Base-by-base conservation (phyloP, 2,113 vertebrate genomes). In the Serilophus lunatus region DNA sequence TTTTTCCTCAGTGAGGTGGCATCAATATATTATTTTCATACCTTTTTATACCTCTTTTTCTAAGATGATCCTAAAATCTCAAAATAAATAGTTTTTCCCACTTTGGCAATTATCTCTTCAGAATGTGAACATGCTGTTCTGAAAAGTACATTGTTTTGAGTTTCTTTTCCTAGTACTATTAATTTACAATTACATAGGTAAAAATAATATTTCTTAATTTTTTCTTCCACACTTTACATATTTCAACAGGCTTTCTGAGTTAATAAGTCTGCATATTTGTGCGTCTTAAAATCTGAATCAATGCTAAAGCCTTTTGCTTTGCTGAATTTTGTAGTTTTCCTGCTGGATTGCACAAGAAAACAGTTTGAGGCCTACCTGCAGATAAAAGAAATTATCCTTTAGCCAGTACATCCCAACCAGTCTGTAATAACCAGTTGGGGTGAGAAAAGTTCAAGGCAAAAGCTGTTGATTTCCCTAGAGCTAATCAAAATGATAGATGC, bases 381-480 rank as follows among this genome's bases (percentile, higher is more conserved):
- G 70, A 79, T 53, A 91, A 96, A 95, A 95, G 9, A 94, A 51
- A 94, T 74, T 66, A 72, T 92, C 96, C 76, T 95, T 95, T 86
- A 96, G 68, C 74, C 77, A 88, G 53, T 96, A 76, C 49, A 86
- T 93, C 45, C 97, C 90, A 92, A 95, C 84, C 65, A 96, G 88
- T 93, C 88, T 93, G 90, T 94, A 97, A 97, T 97, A 98, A 98
- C 97, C 92, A 97, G 86, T 96, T 96, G 88, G 79, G 94, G 96
- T 95, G 91, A 91, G 83, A 92, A 94, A 96, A 97, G 97, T 97
- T 96, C 95, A 97, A 96, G 96, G 97, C 97, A 98, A 97, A 97
- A 97, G 80, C 29, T 49, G 86, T 94, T 98, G 97, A 98, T 98
- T 98, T 98, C 98, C 97, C 98, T 92, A 88, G 98, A 97, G 98